Evolutionary conservation across 2,888 invertebrate species (phyloP).

Genomic region (Latrodectus elegans): DNA sequence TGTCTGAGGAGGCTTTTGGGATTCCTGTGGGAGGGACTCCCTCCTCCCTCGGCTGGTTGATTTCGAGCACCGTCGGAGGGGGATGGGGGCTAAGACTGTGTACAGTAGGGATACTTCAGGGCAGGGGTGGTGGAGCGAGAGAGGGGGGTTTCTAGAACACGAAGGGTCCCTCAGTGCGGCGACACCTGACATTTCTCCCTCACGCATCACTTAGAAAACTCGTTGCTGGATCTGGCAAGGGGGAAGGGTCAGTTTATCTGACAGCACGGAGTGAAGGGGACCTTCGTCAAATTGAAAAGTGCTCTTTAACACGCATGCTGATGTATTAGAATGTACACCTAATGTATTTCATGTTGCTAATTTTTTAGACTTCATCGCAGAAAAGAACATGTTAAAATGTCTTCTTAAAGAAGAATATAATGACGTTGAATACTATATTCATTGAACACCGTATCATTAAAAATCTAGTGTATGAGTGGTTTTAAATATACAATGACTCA

Average conservation of each 20-base stretch:
- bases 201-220: constrained; percentile 65
- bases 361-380: too few relatives aligned
- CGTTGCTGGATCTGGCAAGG: constrained; percentile 57
- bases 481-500: too few relatives aligned
- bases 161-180: constrained; percentile 27
- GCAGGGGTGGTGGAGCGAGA: neutral
- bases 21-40: constrained; percentile 25
- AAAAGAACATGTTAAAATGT: too few relatives aligned
- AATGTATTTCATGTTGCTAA: too few relatives aligned
- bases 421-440: too few relatives aligned
- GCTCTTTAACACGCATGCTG: too few relatives aligned
- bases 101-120: constrained; percentile 3
- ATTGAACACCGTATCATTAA: too few relatives aligned
- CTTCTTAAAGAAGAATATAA: too few relatives aligned
- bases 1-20: constrained; percentile 30
- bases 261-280: constrained; percentile 33
- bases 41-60: constrained; percentile 10
- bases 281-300: constrained; percentile 25
- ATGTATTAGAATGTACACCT: too few relatives aligned
- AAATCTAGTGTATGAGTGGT: too few relatives aligned
- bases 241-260: constrained; percentile 67
- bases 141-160: neutral
- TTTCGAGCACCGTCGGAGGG: constrained; percentile 6
- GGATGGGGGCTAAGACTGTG: neutral
- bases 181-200: constrained; percentile 69